Evolutionary conservation across 2,797 vertebrate genomes (phyloP).

Genomic region (Myotis daubentonii): DNA sequence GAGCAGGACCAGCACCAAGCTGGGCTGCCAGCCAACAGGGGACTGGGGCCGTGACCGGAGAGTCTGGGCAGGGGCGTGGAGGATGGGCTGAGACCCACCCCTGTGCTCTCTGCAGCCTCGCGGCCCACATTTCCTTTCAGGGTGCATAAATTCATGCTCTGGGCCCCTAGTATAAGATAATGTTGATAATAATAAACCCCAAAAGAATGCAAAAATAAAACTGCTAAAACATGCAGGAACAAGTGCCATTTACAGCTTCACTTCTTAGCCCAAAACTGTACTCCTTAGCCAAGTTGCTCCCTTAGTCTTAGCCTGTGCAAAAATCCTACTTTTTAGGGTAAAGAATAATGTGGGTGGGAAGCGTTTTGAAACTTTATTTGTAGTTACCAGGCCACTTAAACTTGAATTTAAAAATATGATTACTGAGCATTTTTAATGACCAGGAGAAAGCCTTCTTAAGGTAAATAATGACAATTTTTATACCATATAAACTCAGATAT

Average conservation of each 20-base stretch:
- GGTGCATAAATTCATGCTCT: no score
- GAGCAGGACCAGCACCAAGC: no score
- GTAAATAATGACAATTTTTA: neutral
- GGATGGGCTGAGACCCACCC: no score
- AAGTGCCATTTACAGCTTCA: neutral
- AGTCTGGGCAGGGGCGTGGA: no score
- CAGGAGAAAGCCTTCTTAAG: neutral
- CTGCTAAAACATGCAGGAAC: neutral
- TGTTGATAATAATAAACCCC: neutral
- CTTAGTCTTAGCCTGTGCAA: neutral
- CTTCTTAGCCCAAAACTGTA: neutral
- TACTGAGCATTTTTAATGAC: neutral
- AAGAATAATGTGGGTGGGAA: neutral
- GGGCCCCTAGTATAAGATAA: neutral
- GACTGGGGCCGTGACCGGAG: no score
- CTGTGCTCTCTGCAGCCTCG: no score
- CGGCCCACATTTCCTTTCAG: no score
- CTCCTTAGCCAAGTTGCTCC: accelerated
- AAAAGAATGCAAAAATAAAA: neutral
- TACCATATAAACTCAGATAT: neutral
- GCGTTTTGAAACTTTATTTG: neutral
- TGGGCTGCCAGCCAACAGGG: no score
- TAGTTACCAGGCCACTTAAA: neutral
- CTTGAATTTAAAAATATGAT: neutral
- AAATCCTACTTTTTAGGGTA: neutral